Conservation (phyloP, 2,888 invertebrate species). For the Camponotus fellah region DNA sequence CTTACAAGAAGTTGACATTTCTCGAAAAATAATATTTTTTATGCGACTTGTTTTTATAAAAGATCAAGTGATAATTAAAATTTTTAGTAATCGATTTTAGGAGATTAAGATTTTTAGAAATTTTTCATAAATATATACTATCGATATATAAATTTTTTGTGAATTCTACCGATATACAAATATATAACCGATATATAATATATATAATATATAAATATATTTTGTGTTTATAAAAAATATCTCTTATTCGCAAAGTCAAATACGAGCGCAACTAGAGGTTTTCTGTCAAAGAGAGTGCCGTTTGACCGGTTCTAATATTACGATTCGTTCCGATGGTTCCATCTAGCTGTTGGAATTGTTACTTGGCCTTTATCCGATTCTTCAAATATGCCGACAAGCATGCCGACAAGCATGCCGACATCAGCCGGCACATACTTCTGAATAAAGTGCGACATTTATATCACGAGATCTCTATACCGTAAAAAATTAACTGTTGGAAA, state of each 20-base stretch:
- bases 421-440: not conserved
- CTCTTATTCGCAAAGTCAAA: not conserved
- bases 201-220: no score
- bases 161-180: no score
- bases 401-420: not conserved
- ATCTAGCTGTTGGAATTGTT: slow-evolving; percentile 16
- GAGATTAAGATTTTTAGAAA: not conserved
- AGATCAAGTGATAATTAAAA: not conserved
- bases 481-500: not conserved
- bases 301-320: not conserved
- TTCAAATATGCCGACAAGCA: not conserved
- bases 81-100: not conserved
- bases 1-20: not conserved
- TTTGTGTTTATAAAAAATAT: not conserved
- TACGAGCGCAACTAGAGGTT: not conserved
- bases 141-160: no score
- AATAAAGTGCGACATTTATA: not conserved
- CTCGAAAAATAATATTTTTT: not conserved
- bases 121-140: not conserved
- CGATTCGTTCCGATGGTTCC: slow-evolving; percentile 20
- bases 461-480: not conserved
- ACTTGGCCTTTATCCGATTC: not conserved
- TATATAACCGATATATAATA: no score
- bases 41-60: not conserved
- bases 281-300: slow-evolving; percentile 7